phyloP scores from a whole-genome alignment of 2,888 invertebrate genomes.

The Melinaea menophilus region DNA sequence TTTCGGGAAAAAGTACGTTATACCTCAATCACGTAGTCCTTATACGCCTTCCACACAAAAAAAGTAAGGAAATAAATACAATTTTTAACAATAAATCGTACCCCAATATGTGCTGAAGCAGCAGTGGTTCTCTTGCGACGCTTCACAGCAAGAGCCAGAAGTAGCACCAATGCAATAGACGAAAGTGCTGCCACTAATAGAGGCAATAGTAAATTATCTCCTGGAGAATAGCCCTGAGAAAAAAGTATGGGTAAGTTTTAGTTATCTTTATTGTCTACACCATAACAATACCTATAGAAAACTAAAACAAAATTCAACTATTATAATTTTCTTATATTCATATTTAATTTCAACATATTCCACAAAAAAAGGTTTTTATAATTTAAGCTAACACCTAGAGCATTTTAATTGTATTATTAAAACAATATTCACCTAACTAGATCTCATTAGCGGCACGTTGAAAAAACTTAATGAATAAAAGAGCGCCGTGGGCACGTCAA shows the following conservation, averaged over 20 bases:
- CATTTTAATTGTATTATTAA: slow-evolving; percentile 1
- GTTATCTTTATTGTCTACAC: no score
- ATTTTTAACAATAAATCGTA: slow-evolving; percentile 34
- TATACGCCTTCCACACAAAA: no score
- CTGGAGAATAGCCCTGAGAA: slow-evolving; percentile 77
- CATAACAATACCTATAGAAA: no score
- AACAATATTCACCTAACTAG: slow-evolving; percentile 1
- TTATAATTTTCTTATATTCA: no score
- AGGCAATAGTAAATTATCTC: slow-evolving; percentile 79
- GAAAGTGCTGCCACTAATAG: slow-evolving; percentile 71
- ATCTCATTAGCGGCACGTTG: slow-evolving; percentile 9
- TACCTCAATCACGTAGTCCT: no score
- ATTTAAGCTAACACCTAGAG: neutral
- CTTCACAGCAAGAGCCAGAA: slow-evolving; percentile 75
- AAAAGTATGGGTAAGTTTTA: neutral
- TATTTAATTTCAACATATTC: no score
- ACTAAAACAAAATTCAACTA: no score
- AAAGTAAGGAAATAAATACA: neutral
- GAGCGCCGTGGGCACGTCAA: neutral
- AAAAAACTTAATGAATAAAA: slow-evolving; percentile 3
- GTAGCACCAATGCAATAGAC: slow-evolving; percentile 65
- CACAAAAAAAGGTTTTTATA: no score
- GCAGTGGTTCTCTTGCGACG: slow-evolving; percentile 58
- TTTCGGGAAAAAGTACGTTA: no score
- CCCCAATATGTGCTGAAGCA: slow-evolving; percentile 65